Evolutionary conservation across 2,888 invertebrate genomes (phyloP).

Genomic region (Melinaea menophilus): DNA sequence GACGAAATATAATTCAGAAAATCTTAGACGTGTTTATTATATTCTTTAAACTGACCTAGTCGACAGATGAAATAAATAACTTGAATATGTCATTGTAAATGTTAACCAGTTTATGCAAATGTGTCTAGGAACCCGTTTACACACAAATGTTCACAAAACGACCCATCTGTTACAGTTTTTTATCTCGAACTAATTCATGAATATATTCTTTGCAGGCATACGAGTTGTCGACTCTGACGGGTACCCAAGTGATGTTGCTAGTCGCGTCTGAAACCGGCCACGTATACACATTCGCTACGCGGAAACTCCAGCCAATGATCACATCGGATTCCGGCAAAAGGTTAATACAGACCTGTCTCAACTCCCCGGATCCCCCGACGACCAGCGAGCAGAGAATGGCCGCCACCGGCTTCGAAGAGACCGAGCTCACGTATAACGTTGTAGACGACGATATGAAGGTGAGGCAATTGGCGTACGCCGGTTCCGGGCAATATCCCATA

Average conservation of each 20-base stretch:
- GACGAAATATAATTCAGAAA: background rate
- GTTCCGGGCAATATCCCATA: conserved; percentile 84
- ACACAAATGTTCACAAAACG: conserved; percentile 42
- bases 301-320: conserved; percentile 99
- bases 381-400: conserved; percentile 97
- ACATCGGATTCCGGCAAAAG: conserved; percentile 98
- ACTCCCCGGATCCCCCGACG: conserved; percentile 94
- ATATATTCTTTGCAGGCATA: conserved; percentile 87
- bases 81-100: conserved; percentile 30
- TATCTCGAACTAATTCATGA: conserved; percentile 8
- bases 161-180: conserved; percentile 17
- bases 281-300: conserved; percentile 99
- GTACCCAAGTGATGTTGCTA: conserved; percentile 99
- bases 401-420: conserved; percentile 98
- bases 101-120: conserved; percentile 30
- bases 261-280: conserved; percentile 99
- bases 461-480: conserved; percentile 95
- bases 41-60: conserved; percentile 20
- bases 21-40: conserved; percentile 20
- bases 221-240: conserved; percentile 98
- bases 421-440: conserved; percentile 97
- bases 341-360: conserved; percentile 98
- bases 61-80: conserved; percentile 29
- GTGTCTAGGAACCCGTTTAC: conserved; percentile 26
- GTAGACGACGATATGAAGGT: conserved; percentile 97